These are phyloP conservation scores for Trematocara marginatum DNA, from an alignment of 2,113 vertebrate genomes.

Conservation along the genomic window DNA sequence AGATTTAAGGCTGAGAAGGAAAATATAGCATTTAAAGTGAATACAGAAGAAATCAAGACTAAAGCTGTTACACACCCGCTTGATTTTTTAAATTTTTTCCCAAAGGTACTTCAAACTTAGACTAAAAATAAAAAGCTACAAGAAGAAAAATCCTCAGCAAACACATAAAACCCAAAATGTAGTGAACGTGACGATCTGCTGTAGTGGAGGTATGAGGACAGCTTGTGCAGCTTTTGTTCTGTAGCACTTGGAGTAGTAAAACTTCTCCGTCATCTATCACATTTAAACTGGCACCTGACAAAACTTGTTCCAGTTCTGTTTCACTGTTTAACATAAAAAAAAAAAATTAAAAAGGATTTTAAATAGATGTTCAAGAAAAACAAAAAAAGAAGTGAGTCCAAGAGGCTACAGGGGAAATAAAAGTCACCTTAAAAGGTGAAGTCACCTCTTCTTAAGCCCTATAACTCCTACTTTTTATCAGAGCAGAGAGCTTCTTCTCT, in stretches of 20 bases:
- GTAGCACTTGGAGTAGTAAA: neutral
- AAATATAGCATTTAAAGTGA: neutral
- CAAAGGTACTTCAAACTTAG: neutral
- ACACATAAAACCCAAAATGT: neutral
- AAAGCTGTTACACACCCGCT: neutral
- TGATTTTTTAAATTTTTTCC: neutral
- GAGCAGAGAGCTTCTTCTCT: neutral
- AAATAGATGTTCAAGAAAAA: neutral
- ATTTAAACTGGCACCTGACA: neutral
- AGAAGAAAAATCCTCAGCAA: neutral
- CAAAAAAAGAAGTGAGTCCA: neutral
- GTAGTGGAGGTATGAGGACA: neutral
- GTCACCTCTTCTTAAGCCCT: neutral
- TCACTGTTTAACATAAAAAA: neutral
- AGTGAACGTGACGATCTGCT: neutral
- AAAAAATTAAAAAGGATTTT: neutral
- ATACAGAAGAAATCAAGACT: neutral
- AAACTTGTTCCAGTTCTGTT: neutral
- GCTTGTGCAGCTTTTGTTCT: neutral
- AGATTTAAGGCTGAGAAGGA: neutral
- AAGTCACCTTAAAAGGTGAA: constrained; percentile 56
- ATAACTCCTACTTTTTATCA: neutral
- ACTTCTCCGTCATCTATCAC: neutral
- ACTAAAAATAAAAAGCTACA: neutral
- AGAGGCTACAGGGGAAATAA: constrained; percentile 1